phyloP scores from a whole-genome alignment of 2,797 vertebrate species.

The Neomorphus geoffroyi region DNA sequence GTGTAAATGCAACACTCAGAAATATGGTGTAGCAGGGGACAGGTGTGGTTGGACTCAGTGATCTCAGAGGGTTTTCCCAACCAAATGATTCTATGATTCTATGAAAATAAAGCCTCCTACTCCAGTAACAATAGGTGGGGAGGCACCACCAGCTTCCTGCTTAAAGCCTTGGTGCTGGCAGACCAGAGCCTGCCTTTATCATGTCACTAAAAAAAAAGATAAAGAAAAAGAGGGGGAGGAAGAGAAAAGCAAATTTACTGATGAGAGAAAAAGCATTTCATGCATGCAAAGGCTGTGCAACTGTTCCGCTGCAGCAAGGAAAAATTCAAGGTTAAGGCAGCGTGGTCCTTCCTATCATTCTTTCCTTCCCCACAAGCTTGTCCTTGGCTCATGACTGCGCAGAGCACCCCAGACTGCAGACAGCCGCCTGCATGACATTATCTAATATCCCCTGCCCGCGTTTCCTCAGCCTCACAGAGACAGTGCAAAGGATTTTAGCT shows the following conservation, averaged over 20 bases:
- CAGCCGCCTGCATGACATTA: not conserved
- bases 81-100: too few species aligned
- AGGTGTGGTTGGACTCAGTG: too few species aligned
- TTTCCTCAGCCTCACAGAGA: not conserved
- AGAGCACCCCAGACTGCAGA: not conserved
- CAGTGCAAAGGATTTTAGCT: not conserved
- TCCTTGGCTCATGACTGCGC: not conserved
- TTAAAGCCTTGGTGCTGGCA: not conserved
- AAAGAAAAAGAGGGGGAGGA: not conserved
- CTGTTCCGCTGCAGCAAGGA: not conserved
- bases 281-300: not conserved
- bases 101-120: not conserved
- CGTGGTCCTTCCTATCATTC: not conserved
- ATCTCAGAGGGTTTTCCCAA: too few species aligned
- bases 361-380: not conserved
- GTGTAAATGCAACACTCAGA: not conserved
- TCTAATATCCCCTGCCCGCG: not conserved
- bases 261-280: not conserved
- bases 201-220: not conserved
- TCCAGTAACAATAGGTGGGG: not conserved
- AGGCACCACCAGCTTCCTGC: not conserved
- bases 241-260: not conserved
- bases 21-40: too few species aligned
- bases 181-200: not conserved
- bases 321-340: not conserved